Percentiles rank a stretch among this genome's conserved stretches.
Evolutionary conservation across 2,888 invertebrate species (phyloP).

Genomic region (Drosophila greeni): DNA sequence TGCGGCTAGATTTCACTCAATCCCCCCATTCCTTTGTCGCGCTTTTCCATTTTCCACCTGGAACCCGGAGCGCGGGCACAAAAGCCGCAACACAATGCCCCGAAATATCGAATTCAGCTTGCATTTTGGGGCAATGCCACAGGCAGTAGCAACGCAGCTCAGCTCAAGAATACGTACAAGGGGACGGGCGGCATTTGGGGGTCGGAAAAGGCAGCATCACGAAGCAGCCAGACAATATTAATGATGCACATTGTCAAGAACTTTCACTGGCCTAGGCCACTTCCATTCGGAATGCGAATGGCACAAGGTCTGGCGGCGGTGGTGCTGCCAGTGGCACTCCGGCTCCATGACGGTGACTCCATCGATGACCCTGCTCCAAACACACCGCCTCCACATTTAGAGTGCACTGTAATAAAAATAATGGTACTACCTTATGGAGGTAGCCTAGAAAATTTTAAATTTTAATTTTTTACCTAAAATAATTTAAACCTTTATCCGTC

Average conservation of each 20-base stretch:
- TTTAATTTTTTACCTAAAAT: no score
- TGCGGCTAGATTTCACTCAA: constrained; percentile 38
- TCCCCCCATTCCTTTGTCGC: constrained; percentile 11
- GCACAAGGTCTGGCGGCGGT: constrained; percentile 45
- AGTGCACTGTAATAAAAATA: not conserved
- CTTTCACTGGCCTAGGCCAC: constrained; percentile 70
- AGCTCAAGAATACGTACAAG: constrained; percentile 18
- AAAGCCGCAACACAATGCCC: constrained; percentile 43
- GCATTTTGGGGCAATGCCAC: constrained; percentile 43
- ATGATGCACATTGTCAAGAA: constrained; percentile 73
- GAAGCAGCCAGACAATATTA: constrained; percentile 65
- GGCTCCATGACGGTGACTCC: constrained; percentile 18
- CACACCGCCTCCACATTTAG: not conserved
- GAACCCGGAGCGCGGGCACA: constrained; percentile 32
- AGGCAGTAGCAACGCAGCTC: constrained; percentile 24
- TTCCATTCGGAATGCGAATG: constrained; percentile 63
- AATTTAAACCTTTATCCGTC: no score
- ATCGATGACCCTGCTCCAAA: constrained; percentile 17
- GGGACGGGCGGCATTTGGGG: not conserved
- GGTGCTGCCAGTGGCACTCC: constrained; percentile 23
- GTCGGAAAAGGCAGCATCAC: constrained; percentile 40
- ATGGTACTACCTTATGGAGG: no score
- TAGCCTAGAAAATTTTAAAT: no score
- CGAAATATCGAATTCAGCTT: constrained; percentile 40
- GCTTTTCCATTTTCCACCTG: constrained; percentile 33